Base-by-base conservation (phyloP, 2,888 invertebrate species). In the Plutella xylostella region DNA sequence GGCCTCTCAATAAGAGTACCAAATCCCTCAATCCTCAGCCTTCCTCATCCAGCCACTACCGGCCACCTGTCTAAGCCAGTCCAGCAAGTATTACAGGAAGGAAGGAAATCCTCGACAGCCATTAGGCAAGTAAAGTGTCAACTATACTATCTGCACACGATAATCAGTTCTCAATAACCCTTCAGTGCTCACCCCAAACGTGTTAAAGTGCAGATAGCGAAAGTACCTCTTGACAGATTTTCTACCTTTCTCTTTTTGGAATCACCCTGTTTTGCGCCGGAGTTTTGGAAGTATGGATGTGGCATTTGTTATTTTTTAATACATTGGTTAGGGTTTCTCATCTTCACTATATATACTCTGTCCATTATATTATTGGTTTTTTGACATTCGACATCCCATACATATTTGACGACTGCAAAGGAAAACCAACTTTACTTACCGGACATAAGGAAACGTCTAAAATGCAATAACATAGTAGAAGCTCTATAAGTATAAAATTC, bases 181-280 rank as follows among this genome's bases (percentile, higher is more conserved):
- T 39, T n/a, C 35, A 34, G 40, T 21, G 37, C 43, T 21, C 30
- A 22, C 48, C 45, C 43, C 42, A 62, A 56, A 65, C 72, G 72
- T 73, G 73, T 58, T 65, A 45, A 51, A 73, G 71, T 55, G 63
- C 50, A 57, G 72, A 71, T 71, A 69, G 53, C 47, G 49, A 22
- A 50, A 64, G 58, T 49, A 51, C 48, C 57, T 49, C 69, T 69
- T 64, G 62, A 63, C 65, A 61, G 55, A 48, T 45, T 7, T 14
- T 15, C 4, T 34, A 17, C 17, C 28, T 3, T 28, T 12, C n/a
- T 28, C 28, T 12, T 28, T 12, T 28, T 28, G 9, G 28, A 9
- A 28, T 6, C n/a, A 12, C 2, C 28, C 28, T 9, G 28, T 28
- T 9, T 28, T 28, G 11, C 28, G 5, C 28, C 3, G 28, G 28